Conservation (phyloP, 53 echinoderm and acorn worm genomes). For the Crossaster papposus region DNA sequence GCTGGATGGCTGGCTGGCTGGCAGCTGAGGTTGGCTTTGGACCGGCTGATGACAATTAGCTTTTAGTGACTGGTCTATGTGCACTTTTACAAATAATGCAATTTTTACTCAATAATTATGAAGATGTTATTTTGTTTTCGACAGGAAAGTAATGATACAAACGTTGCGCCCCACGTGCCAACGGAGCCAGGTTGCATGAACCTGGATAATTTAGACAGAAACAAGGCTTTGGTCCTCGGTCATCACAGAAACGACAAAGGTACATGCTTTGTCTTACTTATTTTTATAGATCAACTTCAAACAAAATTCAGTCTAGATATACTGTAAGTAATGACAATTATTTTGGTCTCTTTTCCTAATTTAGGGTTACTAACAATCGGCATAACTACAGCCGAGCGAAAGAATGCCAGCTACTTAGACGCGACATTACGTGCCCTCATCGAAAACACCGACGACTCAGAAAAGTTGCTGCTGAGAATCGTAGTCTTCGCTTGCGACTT, state of each 20-base stretch:
- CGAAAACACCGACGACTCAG: not conserved
- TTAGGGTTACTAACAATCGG: not conserved
- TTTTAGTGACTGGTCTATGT: too few relatives aligned
- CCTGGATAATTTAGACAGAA: not conserved
- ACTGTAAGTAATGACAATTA: not conserved
- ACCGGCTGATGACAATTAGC: too few relatives aligned
- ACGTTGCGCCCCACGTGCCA: not conserved
- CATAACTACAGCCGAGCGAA: not conserved
- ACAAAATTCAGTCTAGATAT: too few relatives aligned
- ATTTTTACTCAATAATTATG: too few relatives aligned
- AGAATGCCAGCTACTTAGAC: not conserved
- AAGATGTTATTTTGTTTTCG: not conserved
- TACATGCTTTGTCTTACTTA: not conserved
- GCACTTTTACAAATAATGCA: too few relatives aligned
- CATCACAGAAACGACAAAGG: slow-evolving; percentile 23
- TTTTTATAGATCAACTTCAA: too few relatives aligned
- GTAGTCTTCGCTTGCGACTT: slow-evolving; percentile 78
- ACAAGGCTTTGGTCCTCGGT: slow-evolving; percentile 12
- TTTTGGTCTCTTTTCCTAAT: not conserved
- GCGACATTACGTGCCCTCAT: not conserved
- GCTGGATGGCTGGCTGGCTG: too few relatives aligned
- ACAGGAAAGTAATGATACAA: not conserved
- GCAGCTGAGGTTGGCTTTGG: too few relatives aligned
- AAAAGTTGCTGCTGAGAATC: slow-evolving; percentile 49
- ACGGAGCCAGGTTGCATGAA: slow-evolving; percentile 2